Evolutionary conservation across 2,113 vertebrate species (phyloP), one percentile per base, ranked within the genome.

Genomic region (Psilopogon haemacephalus): DNA sequence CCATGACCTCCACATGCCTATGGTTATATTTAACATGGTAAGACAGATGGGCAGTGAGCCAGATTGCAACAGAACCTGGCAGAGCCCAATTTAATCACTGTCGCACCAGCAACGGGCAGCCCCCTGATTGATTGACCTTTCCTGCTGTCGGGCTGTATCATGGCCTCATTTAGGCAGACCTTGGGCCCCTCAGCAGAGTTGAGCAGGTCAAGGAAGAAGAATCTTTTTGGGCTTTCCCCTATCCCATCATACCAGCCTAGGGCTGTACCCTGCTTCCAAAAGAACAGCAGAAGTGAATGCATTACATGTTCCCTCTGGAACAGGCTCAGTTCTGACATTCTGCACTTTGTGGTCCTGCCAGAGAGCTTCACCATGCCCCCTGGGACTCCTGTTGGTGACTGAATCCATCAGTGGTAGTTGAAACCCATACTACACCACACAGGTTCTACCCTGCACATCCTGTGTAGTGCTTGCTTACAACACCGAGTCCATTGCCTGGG

Each of bases 261-360:
- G 35, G 27, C 23, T 1, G 0, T 21, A 24, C 23, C 54, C 59
- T 33, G 28, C 63, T 71, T 28, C 78, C 62, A 40, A 48, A 55
- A 48, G 33, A 46, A 15, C 0, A 13, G 15, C 37, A 69, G 64
- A 38, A 56, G 38, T 0, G 0, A 68, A 40, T 3, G 10, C 20
- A 6, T 1, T 17, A 72, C 75, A 15, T 0, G 0, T 74, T 63
- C n/a, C 26, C 12, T 23, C n/a, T 2, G 1, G 20, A 55, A 32
- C 15, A 33, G 46, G 52, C 32, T 28, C 23, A 30, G 58, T 37
- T 59, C 37, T 67, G 58, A 28, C 26, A 14, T 21, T 68, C 54
- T 79, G 48, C 17, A 14, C 38, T 5, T 64, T 28, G 32, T 76
- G 26, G 13, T 7, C 73, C 37, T 59, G 35, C 30, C 5, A 7